phyloP scores from a whole-genome alignment of 2,113 vertebrate genomes.

The Rousettus leschenaultii region DNA sequence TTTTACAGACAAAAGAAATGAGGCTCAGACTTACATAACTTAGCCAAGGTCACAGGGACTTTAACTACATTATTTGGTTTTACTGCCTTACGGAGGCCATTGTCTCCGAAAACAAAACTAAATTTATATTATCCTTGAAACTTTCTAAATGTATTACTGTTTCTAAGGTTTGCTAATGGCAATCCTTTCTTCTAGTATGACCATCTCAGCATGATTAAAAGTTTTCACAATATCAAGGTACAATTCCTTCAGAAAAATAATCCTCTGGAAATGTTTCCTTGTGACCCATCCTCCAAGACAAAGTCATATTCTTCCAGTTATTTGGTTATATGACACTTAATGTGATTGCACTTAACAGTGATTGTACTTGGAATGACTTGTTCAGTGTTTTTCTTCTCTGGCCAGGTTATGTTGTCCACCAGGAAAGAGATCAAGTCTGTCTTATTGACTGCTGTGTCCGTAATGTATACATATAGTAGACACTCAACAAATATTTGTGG shows the following conservation, averaged over 20 bases:
- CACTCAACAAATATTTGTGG: not conserved
- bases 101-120: not conserved
- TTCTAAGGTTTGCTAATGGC: not conserved
- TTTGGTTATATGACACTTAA: not conserved
- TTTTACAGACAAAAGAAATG: not conserved
- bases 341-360: not conserved
- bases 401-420: not conserved
- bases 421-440: not conserved
- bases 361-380: not conserved
- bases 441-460: not conserved
- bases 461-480: not conserved
- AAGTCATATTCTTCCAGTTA: not conserved
- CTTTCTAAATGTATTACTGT: not conserved
- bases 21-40: not conserved
- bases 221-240: not conserved
- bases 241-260: not conserved
- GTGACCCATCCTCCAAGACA: not conserved
- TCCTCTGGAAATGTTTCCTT: not conserved
- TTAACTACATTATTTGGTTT: not conserved
- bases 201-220: not conserved
- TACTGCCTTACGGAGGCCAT: not conserved
- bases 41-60: not conserved
- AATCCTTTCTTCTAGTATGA: not conserved
- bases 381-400: not conserved
- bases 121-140: not conserved